These are phyloP conservation scores for Pogonus chalceus DNA, from an alignment of 1,140 invertebrate genomes.

Conservation along the genomic window DNA sequence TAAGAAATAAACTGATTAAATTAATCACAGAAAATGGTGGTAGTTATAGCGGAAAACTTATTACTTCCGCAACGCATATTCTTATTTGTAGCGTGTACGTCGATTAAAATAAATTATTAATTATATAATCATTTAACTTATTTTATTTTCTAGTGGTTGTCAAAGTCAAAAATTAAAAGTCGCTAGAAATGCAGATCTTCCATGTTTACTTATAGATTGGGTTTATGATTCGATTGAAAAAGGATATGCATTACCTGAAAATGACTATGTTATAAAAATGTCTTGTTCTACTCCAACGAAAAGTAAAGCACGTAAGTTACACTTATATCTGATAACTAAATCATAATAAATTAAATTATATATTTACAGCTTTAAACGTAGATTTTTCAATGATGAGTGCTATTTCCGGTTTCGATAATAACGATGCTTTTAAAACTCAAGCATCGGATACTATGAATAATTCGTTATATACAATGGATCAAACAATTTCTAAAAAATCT, in stretches of 20 bases:
- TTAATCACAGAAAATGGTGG: slow-evolving; percentile 66
- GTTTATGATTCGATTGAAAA: slow-evolving; percentile 61
- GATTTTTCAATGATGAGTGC: slow-evolving; percentile 31
- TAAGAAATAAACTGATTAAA: slow-evolving; percentile 59
- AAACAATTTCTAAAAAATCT: too few relatives aligned
- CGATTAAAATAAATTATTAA: slow-evolving; percentile 11
- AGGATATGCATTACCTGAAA: slow-evolving; percentile 60
- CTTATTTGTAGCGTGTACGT: slow-evolving; percentile 42
- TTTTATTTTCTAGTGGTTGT: slow-evolving; percentile 35
- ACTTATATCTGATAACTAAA: background rate
- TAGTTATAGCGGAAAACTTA: slow-evolving; percentile 42
- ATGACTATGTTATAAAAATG: slow-evolving; percentile 51
- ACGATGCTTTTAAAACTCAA: background rate
- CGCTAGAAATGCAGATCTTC: slow-evolving; percentile 59
- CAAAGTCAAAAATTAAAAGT: slow-evolving; percentile 73
- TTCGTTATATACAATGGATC: too few relatives aligned
- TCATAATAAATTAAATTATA: background rate
- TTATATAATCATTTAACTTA: slow-evolving; percentile 12
- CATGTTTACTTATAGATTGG: slow-evolving; percentile 63
- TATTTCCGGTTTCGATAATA: slow-evolving; percentile 14
- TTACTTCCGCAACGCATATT: slow-evolving; percentile 41
- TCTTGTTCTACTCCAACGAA: slow-evolving; percentile 46
- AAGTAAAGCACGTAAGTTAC: slow-evolving; percentile 36
- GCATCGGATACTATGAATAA: background rate
- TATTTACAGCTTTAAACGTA: slow-evolving; percentile 16